phyloP scores from a whole-genome alignment of 2,797 vertebrate genomes.

The Capromys pilorides region DNA sequence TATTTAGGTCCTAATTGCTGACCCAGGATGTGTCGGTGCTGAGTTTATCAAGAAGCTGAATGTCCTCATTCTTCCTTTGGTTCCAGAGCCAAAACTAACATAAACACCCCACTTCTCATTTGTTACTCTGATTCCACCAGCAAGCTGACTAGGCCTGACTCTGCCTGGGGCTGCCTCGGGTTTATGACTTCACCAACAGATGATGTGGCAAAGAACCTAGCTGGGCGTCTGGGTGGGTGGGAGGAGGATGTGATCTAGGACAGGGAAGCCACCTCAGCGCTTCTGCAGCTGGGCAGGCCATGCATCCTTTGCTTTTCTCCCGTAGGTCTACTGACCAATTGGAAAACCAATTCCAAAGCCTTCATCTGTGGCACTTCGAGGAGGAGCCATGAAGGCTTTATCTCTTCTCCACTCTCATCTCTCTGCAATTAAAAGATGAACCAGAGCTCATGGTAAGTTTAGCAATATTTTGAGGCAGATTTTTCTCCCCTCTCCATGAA shows the following conservation, averaged over 20 bases:
- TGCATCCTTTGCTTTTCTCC: neutral
- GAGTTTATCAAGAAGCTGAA: conserved; percentile 57
- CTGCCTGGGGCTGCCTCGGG: conserved; percentile 72
- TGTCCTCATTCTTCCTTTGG: conserved; percentile 64
- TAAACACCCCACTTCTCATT: conserved; percentile 80
- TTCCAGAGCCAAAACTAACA: conserved; percentile 82
- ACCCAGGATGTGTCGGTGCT: conserved; percentile 45
- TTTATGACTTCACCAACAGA: conserved; percentile 78
- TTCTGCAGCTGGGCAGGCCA: neutral
- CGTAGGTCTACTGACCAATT: neutral
- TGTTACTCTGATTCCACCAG: conserved; percentile 83
- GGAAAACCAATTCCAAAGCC: neutral
- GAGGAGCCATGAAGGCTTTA: rapidly evolving
- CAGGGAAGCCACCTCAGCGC: neutral
- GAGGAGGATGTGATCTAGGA: conserved; percentile 37
- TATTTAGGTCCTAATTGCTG: conserved; percentile 56
- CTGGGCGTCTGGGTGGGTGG: neutral
- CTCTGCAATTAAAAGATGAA: no score
- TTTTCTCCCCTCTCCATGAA: neutral
- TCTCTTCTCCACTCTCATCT: no score
- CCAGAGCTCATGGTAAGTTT: neutral
- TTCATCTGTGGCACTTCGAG: neutral
- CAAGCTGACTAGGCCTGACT: conserved; percentile 74
- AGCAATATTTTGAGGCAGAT: neutral
- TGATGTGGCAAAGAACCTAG: conserved; percentile 50